Percentiles rank a stretch among this genome's conserved stretches.
Conservation (phyloP, 2,113 vertebrate genomes). For the Lepisosteus oculatus region DNA sequence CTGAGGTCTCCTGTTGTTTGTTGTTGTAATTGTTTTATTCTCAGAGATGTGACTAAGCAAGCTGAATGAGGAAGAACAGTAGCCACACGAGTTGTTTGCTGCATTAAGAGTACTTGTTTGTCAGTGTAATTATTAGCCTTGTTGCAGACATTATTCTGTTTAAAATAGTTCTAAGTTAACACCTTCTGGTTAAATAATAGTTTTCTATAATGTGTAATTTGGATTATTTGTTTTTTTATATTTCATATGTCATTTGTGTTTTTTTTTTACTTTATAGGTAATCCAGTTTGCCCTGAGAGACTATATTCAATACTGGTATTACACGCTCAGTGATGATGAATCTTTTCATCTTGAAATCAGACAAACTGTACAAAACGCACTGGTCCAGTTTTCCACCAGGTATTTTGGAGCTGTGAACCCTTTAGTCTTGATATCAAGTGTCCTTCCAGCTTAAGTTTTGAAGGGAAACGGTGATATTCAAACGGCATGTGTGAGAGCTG, state of each 20-base stretch:
- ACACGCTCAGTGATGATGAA: slow-evolving; percentile 95
- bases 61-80: too few species aligned
- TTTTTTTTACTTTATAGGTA: slow-evolving; percentile 66
- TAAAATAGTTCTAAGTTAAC: neutral
- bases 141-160: neutral
- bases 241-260: neutral
- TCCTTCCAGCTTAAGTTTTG: too few species aligned
- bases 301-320: slow-evolving; percentile 99
- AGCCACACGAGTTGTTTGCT: neutral
- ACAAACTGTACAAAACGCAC: slow-evolving; percentile 90
- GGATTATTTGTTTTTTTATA: neutral
- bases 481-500: neutral
- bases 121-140: neutral
- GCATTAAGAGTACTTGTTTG: neutral
- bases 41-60: too few species aligned
- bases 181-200: neutral
- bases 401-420: slow-evolving; percentile 45
- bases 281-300: slow-evolving; percentile 97
- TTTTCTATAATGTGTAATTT: neutral
- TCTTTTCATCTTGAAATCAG: slow-evolving; percentile 95
- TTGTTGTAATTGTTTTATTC: too few species aligned
- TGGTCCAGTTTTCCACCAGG: slow-evolving; percentile 95
- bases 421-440: neutral
- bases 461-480: too few species aligned
- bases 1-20: too few species aligned